Percentiles rank a stretch among this genome's conserved stretches.
phyloP scores from a whole-genome alignment of 2,113 vertebrate species.

The Varanus salvator region DNA sequence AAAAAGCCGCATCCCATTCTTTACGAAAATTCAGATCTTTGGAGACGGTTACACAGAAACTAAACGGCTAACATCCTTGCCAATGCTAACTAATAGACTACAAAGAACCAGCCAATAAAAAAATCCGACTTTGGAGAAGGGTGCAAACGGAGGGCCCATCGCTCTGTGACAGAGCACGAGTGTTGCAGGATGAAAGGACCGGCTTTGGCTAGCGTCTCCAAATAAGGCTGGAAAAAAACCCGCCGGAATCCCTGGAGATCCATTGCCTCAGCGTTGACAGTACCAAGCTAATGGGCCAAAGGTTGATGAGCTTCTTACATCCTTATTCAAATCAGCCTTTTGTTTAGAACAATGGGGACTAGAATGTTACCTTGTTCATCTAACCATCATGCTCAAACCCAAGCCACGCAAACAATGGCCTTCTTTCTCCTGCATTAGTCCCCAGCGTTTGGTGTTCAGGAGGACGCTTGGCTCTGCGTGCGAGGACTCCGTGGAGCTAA shows the following conservation, averaged over 20 bases:
- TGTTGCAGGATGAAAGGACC: no score
- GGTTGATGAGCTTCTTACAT: background rate
- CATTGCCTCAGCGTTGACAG: background rate
- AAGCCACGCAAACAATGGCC: no score
- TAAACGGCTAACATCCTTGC: conserved; percentile 81
- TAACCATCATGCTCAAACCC: no score
- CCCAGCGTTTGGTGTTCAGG: background rate
- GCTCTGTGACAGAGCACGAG: background rate
- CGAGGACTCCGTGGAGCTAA: no score
- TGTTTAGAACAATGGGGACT: no score
- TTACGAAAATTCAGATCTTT: conserved; percentile 78
- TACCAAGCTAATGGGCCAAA: background rate
- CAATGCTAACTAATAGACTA: conserved; percentile 72
- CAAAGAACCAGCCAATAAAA: conserved; percentile 74
- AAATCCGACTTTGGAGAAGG: conserved; percentile 63
- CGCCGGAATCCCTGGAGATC: background rate
- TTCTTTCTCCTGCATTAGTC: background rate
- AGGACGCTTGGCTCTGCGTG: background rate
- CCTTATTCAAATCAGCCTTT: no score
- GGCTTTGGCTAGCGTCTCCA: background rate
- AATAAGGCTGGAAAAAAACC: background rate
- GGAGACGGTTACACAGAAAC: conserved; percentile 79
- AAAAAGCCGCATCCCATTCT: conserved; percentile 80
- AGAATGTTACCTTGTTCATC: no score
- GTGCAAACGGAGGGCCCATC: background rate